A percentile compares a stretch with the other conserved stretches of the same genome.
Conservation (phyloP, 2,113 vertebrate genomes). For the Sapajus apella region DNA sequence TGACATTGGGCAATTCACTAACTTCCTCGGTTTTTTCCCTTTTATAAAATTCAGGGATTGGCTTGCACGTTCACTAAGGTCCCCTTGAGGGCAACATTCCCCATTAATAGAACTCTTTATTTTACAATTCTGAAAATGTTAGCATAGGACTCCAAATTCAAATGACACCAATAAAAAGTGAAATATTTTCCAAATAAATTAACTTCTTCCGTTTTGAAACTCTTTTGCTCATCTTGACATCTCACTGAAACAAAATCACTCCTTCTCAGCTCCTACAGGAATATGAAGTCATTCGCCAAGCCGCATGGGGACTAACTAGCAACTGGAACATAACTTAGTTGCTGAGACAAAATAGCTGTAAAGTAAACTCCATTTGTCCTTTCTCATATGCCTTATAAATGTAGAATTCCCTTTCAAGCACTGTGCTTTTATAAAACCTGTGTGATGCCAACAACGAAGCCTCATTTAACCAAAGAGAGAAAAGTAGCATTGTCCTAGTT, state of each 20-base stretch:
- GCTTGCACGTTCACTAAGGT: background rate
- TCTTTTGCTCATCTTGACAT: conserved; percentile 37
- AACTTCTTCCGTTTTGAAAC: background rate
- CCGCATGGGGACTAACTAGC: background rate
- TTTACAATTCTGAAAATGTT: conserved; percentile 43
- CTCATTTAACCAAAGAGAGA: conserved; percentile 46
- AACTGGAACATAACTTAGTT: background rate
- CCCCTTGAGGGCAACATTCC: background rate
- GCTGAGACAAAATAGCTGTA: background rate
- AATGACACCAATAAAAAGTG: conserved; percentile 10
- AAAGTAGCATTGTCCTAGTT: conserved; percentile 36
- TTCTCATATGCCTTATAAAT: conserved; percentile 1
- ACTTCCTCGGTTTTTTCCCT: background rate
- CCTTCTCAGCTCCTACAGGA: background rate
- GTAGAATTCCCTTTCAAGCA: background rate
- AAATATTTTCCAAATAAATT: conserved; percentile 34
- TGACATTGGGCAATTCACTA: background rate
- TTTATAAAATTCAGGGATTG: conserved; percentile 1
- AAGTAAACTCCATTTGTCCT: conserved; percentile 40
- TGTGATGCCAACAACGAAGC: conserved; percentile 11
- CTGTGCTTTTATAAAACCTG: conserved; percentile 52
- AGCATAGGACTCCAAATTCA: background rate
- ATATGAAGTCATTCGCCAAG: background rate
- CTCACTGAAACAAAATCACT: background rate
- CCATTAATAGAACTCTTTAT: background rate